Evolutionary conservation across 2,888 invertebrate species (phyloP).

Genomic region (Brassicogethes aeneus): DNA sequence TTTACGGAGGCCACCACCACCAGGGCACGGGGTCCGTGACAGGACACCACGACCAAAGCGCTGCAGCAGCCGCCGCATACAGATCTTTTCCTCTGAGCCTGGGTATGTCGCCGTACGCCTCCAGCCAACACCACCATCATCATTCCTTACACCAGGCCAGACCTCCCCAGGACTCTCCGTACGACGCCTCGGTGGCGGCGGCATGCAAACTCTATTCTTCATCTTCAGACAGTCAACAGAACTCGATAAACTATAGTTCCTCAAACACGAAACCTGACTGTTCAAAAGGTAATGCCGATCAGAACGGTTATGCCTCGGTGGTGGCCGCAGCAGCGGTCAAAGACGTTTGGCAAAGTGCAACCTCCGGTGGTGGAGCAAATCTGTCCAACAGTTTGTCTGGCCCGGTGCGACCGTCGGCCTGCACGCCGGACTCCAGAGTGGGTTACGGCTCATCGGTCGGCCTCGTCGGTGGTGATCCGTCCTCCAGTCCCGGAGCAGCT

Average conservation of each 20-base stretch:
- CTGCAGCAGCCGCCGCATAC: slow-evolving; percentile 61
- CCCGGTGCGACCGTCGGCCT: slow-evolving; percentile 76
- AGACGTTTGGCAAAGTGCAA: slow-evolving; percentile 60
- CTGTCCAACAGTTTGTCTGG: slow-evolving; percentile 53
- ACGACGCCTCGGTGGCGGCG: slow-evolving; percentile 83
- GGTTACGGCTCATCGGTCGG: slow-evolving; percentile 61
- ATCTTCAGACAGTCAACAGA: slow-evolving; percentile 52
- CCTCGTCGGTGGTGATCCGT: slow-evolving; percentile 66
- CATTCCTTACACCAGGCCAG: slow-evolving; percentile 64
- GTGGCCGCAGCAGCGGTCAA: slow-evolving; percentile 55
- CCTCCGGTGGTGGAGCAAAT: slow-evolving; percentile 56
- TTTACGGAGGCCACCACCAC: slow-evolving; percentile 87
- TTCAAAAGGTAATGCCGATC: slow-evolving; percentile 54
- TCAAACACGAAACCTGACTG: slow-evolving; percentile 64
- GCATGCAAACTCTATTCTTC: slow-evolving; percentile 73
- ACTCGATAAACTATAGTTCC: slow-evolving; percentile 46
- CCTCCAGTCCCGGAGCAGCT: slow-evolving; percentile 63
- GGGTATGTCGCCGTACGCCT: slow-evolving; percentile 77
- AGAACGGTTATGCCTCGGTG: slow-evolving; percentile 59
- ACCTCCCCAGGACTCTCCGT: slow-evolving; percentile 83
- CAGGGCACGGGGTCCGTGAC: slow-evolving; percentile 60
- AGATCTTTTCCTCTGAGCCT: slow-evolving; percentile 80
- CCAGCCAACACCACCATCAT: slow-evolving; percentile 63
- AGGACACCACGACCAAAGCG: slow-evolving; percentile 61
- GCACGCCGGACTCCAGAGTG: slow-evolving; percentile 79